A percentile compares a stretch with the other conserved stretches of the same genome.
Evolutionary conservation across 2,113 vertebrate species (phyloP).

Genomic region (Aphelocoma coerulescens): DNA sequence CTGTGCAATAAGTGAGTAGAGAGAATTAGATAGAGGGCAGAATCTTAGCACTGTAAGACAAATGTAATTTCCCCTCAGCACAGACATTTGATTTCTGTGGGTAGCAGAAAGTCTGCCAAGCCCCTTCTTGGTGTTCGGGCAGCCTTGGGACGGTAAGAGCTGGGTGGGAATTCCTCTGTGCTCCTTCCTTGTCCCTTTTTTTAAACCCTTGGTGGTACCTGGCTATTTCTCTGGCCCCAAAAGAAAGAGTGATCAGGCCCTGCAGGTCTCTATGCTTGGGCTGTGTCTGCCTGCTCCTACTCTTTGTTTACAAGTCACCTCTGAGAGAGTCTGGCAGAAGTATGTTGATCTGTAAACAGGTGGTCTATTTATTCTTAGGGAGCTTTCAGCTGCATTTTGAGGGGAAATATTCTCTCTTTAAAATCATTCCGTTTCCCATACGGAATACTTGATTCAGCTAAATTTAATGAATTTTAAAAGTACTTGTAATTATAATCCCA

Average conservation of each 20-base stretch:
- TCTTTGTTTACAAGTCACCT: background rate
- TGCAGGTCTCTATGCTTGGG: background rate
- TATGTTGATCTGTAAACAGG: background rate
- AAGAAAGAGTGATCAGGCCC: background rate
- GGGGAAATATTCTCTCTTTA: background rate
- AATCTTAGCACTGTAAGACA: background rate
- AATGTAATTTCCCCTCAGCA: background rate
- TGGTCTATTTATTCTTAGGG: background rate
- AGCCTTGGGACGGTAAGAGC: background rate
- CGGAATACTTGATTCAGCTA: background rate
- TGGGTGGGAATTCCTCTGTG: background rate
- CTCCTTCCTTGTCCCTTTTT: background rate
- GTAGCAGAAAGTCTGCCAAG: background rate
- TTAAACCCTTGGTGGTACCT: background rate
- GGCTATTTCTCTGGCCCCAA: background rate
- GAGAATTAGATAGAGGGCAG: background rate
- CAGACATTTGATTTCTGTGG: background rate
- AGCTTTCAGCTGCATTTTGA: background rate
- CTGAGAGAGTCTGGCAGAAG: fast-evolving
- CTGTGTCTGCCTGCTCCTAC: background rate
- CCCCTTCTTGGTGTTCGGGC: background rate
- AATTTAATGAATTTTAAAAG: slow-evolving; percentile 15
- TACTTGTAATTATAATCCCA: slow-evolving; percentile 6
- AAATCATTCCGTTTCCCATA: background rate
- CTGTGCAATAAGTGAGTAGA: background rate